phyloP scores from a whole-genome alignment of 2,888 invertebrate genomes.

The Pandemis corylana region DNA sequence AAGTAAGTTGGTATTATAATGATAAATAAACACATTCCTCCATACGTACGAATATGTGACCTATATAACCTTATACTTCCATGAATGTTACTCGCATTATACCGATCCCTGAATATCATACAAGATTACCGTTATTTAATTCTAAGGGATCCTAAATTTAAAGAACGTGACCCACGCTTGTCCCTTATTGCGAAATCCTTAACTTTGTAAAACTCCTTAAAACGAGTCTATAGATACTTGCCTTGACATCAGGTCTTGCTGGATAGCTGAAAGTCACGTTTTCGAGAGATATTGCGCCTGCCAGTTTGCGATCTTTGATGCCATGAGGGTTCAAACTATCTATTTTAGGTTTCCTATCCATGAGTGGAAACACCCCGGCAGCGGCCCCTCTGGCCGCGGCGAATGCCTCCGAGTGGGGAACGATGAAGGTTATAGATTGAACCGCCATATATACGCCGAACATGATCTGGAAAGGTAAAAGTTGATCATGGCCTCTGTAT shows the following conservation, averaged over 20 bases:
- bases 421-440: conserved; percentile 90
- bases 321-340: conserved; percentile 88
- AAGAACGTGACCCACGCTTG: neutral
- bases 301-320: conserved; percentile 80
- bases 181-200: neutral
- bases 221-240: conserved; percentile 50
- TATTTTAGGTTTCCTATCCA: conserved; percentile 89
- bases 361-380: conserved; percentile 88
- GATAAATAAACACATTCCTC: too few species aligned
- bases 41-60: too few species aligned
- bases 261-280: conserved; percentile 92
- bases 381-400: conserved; percentile 90
- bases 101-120: too few species aligned
- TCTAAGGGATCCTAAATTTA: too few species aligned
- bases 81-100: too few species aligned
- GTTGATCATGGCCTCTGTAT: neutral
- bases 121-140: too few species aligned
- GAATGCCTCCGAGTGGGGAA: conserved; percentile 91
- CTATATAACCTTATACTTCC: too few species aligned
- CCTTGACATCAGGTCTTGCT: conserved; percentile 89
- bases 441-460: conserved; percentile 91
- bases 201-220: neutral
- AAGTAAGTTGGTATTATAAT: too few species aligned
- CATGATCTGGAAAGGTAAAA: conserved; percentile 80
- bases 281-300: conserved; percentile 88